Evolutionary conservation across 2,113 vertebrate species (phyloP).

Genomic region (Xiphias gladius): DNA sequence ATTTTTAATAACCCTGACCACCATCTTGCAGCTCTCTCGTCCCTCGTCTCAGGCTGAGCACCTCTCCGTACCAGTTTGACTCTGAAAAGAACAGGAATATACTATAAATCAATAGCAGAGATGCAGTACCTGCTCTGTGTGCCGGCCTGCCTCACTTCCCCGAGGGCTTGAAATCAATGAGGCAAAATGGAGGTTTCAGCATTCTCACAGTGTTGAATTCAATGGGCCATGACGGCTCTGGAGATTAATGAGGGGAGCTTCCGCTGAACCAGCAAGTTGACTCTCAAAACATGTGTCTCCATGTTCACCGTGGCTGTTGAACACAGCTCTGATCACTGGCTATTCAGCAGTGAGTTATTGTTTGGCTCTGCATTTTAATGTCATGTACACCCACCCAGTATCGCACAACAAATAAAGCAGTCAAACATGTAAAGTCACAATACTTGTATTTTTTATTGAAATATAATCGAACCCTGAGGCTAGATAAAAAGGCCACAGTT

Average conservation of each 20-base stretch:
- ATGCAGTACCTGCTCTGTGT: conserved; percentile 1
- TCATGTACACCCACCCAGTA: background rate
- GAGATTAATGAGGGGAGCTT: conserved; percentile 59
- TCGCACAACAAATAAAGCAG: background rate
- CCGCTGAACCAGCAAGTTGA: conserved; percentile 58
- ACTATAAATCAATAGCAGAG: conserved; percentile 24
- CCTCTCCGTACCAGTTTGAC: background rate
- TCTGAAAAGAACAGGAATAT: background rate
- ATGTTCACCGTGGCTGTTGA: background rate
- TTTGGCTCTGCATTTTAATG: background rate
- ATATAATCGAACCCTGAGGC: conserved; percentile 72
- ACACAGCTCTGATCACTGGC: background rate
- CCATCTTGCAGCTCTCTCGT: background rate
- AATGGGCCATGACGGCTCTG: conserved; percentile 9
- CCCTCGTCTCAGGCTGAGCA: background rate
- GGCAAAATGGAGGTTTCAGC: conserved; percentile 57
- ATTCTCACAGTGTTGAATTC: conserved; percentile 23
- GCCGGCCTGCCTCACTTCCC: background rate
- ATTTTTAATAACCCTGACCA: background rate
- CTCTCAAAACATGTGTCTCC: background rate
- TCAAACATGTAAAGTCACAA: conserved; percentile 31
- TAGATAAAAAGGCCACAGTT: conserved; percentile 69
- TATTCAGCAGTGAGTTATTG: background rate
- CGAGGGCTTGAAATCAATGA: conserved; percentile 26
- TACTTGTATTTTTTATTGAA: conserved; percentile 70